A percentile compares a stretch with the other conserved stretches of the same genome.
phyloP scores from a whole-genome alignment of 2,797 vertebrate species.

The Lepus oiostolus region DNA sequence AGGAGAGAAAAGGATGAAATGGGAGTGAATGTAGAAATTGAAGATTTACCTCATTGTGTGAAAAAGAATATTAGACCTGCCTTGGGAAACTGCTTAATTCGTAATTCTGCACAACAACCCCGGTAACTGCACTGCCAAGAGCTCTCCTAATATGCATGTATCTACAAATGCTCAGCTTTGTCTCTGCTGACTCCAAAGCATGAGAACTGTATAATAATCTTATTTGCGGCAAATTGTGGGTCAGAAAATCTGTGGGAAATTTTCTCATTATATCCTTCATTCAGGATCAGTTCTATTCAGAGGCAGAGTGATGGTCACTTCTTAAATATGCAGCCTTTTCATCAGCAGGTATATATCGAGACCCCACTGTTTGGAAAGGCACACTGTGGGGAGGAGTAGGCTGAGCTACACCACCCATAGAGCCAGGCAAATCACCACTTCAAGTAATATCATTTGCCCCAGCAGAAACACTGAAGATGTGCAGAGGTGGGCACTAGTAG shows the following conservation, averaged over 20 bases:
- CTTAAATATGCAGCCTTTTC: not conserved
- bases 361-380: not conserved
- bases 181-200: slow-evolving; percentile 45
- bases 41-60: slow-evolving; percentile 34
- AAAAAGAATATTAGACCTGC: slow-evolving; percentile 17
- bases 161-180: slow-evolving; percentile 21
- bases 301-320: not conserved
- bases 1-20: slow-evolving; percentile 60
- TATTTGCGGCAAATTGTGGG: not conserved
- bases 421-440: not conserved
- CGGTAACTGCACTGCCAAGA: not conserved
- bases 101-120: not conserved
- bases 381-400: not conserved
- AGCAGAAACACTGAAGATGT: not conserved
- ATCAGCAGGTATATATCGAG: not conserved
- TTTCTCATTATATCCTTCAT: slow-evolving; percentile 30
- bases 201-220: slow-evolving; percentile 46
- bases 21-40: slow-evolving; percentile 56
- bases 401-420: not conserved
- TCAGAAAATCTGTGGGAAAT: slow-evolving; percentile 34
- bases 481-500: not conserved
- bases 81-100: slow-evolving; percentile 37
- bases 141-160: not conserved
- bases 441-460: not conserved
- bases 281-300: not conserved